These are phyloP conservation scores for Drosophila austrosaltans DNA, from an alignment of 2,888 invertebrate species.

Conservation along the genomic window DNA sequence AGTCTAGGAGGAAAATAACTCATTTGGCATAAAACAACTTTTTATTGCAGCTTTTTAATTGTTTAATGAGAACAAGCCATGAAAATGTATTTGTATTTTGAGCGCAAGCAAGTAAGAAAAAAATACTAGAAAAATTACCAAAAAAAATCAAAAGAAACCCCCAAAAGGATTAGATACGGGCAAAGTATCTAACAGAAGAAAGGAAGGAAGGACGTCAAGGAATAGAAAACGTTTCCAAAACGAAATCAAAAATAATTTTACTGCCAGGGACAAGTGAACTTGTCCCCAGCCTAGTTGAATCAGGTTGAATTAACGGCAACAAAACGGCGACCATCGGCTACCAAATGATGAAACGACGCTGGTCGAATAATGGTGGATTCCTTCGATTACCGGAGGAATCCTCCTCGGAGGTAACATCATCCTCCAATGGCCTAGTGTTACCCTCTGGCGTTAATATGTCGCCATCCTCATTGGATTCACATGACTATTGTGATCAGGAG, in stretches of 20 bases:
- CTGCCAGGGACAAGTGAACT: conserved; percentile 45
- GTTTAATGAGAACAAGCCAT: conserved; percentile 42
- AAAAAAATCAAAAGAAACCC: conserved; percentile 1
- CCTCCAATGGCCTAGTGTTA: conserved; percentile 86
- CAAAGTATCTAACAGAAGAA: not conserved
- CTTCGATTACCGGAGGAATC: conserved; percentile 89
- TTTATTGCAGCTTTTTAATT: conserved; percentile 60
- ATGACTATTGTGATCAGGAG: conserved; percentile 91
- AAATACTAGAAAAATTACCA: conserved; percentile 57
- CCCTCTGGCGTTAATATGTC: conserved; percentile 89
- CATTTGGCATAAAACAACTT: conserved; percentile 37
- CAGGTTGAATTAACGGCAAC: conserved; percentile 49
- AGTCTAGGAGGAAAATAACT: conserved; percentile 13
- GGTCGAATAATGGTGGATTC: conserved; percentile 90
- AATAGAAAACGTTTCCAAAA: conserved; percentile 5
- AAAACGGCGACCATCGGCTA: conserved; percentile 75
- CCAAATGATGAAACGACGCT: conserved; percentile 89
- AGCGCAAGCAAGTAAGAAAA: conserved; percentile 78
- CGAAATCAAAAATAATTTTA: conserved; percentile 4
- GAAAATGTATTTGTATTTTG: conserved; percentile 80
- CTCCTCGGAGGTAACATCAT: conserved; percentile 91
- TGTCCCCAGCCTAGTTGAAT: conserved; percentile 49
- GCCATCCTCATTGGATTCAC: conserved; percentile 89
- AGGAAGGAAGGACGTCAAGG: conserved; percentile 10
- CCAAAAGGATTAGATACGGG: not conserved